Percentiles rank a stretch among this genome's conserved stretches.
phyloP scores from a whole-genome alignment of 2,113 vertebrate genomes.

The Psilopsiagon aurifrons region DNA sequence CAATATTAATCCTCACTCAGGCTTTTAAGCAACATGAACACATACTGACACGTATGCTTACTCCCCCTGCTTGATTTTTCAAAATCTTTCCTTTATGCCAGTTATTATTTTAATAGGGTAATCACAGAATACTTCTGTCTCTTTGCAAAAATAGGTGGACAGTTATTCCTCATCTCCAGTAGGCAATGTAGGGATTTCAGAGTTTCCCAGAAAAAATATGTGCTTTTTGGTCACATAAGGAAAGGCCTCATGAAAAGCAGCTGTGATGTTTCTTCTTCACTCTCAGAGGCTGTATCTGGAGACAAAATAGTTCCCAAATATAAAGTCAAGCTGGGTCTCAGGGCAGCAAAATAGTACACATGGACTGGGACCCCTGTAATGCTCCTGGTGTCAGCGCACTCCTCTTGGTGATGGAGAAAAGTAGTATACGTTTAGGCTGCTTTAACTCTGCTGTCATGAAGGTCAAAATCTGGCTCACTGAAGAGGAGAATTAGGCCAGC shows the following conservation, averaged over 20 bases:
- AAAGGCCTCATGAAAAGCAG: neutral
- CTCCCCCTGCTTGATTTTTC: neutral
- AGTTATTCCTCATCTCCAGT: neutral
- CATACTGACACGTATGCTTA: neutral
- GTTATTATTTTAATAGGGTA: neutral
- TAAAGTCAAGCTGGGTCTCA: neutral
- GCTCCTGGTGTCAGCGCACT: neutral
- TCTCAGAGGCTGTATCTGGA: neutral
- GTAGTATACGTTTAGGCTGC: neutral
- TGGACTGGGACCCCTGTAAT: neutral
- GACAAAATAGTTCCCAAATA: neutral
- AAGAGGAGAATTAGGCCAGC: neutral
- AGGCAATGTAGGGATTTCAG: neutral
- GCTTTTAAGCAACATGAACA: neutral
- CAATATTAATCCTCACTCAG: constrained; percentile 1
- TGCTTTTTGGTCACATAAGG: neutral
- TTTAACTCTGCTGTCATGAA: neutral
- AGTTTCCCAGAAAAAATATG: neutral
- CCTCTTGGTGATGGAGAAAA: neutral
- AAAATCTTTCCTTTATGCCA: neutral
- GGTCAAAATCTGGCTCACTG: neutral
- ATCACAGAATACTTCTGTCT: neutral
- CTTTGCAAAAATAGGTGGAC: neutral
- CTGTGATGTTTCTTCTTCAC: neutral
- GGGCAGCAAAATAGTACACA: neutral